Evolutionary conservation across 2,888 invertebrate species (phyloP).

Genomic region (Chrysina gloriosa): DNA sequence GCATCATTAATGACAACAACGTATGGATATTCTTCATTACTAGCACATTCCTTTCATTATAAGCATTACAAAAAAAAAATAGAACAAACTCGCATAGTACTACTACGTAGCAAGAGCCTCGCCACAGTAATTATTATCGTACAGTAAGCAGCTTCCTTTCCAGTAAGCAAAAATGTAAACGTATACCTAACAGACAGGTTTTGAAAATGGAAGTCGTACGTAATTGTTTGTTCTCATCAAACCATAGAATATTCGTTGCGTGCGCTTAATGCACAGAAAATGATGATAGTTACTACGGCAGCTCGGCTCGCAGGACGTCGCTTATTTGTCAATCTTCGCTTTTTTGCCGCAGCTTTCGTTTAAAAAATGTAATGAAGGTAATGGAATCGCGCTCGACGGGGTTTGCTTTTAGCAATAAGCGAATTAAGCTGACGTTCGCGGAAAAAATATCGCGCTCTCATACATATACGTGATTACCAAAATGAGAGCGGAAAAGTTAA

Average conservation of each 20-base stretch:
- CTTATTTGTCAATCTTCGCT: slow-evolving; percentile 7
- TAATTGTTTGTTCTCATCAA: slow-evolving; percentile 12
- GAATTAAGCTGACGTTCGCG: slow-evolving; percentile 1
- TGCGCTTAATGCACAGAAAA: slow-evolving; percentile 11
- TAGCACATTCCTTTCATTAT: too few relatives aligned
- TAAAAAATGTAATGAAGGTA: slow-evolving; percentile 12
- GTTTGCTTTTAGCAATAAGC: slow-evolving; percentile 9
- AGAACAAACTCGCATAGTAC: too few relatives aligned
- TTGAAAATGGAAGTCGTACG: neutral
- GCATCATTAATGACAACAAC: too few relatives aligned
- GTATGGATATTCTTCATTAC: too few relatives aligned
- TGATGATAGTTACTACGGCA: neutral
- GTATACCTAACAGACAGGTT: slow-evolving; percentile 12
- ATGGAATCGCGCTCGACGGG: neutral
- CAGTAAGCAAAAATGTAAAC: neutral
- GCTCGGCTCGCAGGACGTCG: slow-evolving; percentile 1
- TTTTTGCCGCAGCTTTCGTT: neutral
- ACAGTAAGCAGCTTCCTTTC: slow-evolving; percentile 14
- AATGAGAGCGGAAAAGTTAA: neutral
- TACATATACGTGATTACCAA: neutral
- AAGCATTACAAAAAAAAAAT: too few relatives aligned
- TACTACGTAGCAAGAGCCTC: neutral
- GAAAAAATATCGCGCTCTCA: neutral
- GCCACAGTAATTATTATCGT: neutral
- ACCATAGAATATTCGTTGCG: neutral